Conservation (phyloP, 2,797 vertebrate species). For the Gastrophryne carolinensis region DNA sequence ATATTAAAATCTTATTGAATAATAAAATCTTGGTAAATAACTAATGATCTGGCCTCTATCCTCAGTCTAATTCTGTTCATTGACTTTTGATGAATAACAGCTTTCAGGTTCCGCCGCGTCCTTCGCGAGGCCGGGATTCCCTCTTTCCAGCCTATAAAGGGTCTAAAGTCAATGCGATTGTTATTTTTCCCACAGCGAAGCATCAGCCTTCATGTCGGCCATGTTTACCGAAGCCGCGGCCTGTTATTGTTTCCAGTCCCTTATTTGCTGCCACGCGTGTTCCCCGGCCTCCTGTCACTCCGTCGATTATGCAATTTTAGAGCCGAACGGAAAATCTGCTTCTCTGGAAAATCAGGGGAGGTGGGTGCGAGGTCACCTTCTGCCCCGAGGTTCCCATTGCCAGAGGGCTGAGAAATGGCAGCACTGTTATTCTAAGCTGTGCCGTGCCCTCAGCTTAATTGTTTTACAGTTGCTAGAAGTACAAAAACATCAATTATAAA, state of each 20-base stretch:
- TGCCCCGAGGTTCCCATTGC: neutral
- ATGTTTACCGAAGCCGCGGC: neutral
- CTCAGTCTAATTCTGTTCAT: too few relatives aligned
- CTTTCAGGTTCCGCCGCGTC: too few relatives aligned
- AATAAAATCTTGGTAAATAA: too few relatives aligned
- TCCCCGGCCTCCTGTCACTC: conserved; percentile 5
- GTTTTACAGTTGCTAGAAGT: too few relatives aligned
- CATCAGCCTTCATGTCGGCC: neutral
- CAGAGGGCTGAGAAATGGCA: neutral
- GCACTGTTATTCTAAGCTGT: neutral
- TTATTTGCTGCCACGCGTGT: neutral
- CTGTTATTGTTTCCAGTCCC: neutral
- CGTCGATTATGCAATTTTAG: conserved; percentile 6
- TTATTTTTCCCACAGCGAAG: conserved; percentile 20
- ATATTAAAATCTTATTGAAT: too few relatives aligned
- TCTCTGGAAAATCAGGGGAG: conserved; percentile 15
- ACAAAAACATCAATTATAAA: too few relatives aligned
- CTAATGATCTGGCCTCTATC: too few relatives aligned
- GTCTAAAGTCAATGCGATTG: conserved; percentile 4
- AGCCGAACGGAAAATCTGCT: conserved; percentile 24
- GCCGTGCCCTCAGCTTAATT: too few relatives aligned
- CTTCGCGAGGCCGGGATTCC: too few relatives aligned
- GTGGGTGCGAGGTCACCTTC: neutral
- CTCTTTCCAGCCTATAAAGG: neutral
- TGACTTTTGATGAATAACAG: too few relatives aligned